A percentile compares a stretch with the other conserved stretches of the same genome.
Conservation (phyloP, 2,113 vertebrate genomes). For the Sturnira hondurensis region DNA sequence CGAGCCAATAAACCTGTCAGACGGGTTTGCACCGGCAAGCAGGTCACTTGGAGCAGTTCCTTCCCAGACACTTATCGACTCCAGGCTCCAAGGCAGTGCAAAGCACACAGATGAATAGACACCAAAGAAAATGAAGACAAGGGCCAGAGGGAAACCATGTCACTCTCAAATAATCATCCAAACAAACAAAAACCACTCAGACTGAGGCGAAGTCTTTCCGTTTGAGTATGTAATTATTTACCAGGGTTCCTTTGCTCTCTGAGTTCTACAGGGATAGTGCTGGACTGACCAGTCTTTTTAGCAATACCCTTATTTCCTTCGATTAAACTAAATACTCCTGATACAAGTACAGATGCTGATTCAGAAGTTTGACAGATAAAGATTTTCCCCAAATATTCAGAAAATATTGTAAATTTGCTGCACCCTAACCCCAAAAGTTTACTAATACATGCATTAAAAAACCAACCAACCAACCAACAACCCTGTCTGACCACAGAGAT, state of each 20-base stretch:
- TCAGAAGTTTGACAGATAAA: neutral
- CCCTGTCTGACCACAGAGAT: neutral
- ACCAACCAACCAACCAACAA: neutral
- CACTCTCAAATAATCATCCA: conserved; percentile 49
- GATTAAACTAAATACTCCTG: neutral
- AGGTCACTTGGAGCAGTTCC: conserved; percentile 31
- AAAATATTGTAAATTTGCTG: neutral
- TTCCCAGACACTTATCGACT: conserved; percentile 52
- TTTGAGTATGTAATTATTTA: conserved; percentile 6
- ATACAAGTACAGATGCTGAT: neutral
- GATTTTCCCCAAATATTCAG: neutral
- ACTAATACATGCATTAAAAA: neutral
- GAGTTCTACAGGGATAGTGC: neutral
- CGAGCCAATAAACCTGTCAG: conserved; percentile 62
- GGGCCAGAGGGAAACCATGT: conserved; percentile 42
- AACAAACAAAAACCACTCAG: conserved; percentile 41
- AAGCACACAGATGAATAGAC: conserved; percentile 7
- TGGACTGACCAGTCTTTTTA: neutral
- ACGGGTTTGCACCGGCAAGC: conserved; percentile 53
- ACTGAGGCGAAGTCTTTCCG: conserved; percentile 26
- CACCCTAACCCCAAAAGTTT: neutral
- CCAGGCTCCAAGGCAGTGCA: conserved; percentile 47
- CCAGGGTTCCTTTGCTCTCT: conserved; percentile 34
- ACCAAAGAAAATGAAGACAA: conserved; percentile 64
- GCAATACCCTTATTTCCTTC: neutral